Percentiles rank a stretch among this genome's conserved stretches.
phyloP scores from a whole-genome alignment of 1,140 invertebrate species.

The Scaptomyza hsui region DNA sequence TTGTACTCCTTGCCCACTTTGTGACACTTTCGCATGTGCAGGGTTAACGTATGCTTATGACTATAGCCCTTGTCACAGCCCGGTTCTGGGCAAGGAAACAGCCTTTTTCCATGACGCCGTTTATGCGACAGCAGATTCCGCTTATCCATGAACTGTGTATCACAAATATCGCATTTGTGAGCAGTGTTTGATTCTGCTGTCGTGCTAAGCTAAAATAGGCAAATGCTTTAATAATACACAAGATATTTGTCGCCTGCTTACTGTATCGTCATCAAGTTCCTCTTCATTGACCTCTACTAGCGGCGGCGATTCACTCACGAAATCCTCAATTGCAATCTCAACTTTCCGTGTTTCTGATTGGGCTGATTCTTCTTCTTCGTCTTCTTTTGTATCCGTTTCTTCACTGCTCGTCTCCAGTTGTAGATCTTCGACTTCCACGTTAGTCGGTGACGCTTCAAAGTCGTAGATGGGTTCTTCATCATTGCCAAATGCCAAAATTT shows the following conservation, averaged over 20 bases:
- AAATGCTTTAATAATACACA: background rate
- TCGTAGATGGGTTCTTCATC: slow-evolving; percentile 12
- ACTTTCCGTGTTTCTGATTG: background rate
- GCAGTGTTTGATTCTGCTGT: background rate
- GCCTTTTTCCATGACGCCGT: slow-evolving; percentile 45
- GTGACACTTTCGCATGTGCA: slow-evolving; percentile 53
- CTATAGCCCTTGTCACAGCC: slow-evolving; percentile 52
- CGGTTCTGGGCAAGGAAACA: slow-evolving; percentile 45
- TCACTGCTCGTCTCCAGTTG: background rate
- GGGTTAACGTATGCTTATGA: slow-evolving; percentile 46
- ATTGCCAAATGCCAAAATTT: slow-evolving; percentile 23
- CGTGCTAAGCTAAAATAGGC: background rate
- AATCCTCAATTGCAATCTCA: background rate
- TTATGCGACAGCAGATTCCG: slow-evolving; percentile 46
- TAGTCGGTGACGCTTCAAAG: background rate
- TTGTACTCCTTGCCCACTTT: slow-evolving; percentile 50
- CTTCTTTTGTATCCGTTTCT: background rate
- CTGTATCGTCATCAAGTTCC: background rate
- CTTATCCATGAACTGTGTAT: slow-evolving; percentile 37
- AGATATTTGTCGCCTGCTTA: background rate
- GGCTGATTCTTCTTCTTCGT: background rate
- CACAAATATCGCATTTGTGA: slow-evolving; percentile 50
- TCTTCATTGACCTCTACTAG: background rate
- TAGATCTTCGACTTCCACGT: background rate
- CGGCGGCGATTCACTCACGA: background rate